Percentiles rank a stretch among this genome's conserved stretches.
Conservation (phyloP, 2,888 invertebrate genomes). For the Saturnia japonica region DNA sequence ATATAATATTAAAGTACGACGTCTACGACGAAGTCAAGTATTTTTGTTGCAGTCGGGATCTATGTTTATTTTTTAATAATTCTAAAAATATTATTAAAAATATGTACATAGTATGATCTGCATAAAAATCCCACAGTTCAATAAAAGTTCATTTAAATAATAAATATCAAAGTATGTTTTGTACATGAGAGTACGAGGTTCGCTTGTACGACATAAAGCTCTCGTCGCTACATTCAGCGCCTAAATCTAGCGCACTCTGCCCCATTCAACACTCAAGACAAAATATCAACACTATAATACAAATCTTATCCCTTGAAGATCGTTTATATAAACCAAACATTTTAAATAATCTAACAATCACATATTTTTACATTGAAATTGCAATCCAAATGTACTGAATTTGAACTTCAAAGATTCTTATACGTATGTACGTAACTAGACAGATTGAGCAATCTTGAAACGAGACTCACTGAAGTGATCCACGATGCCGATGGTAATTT, state of each 20-base stretch:
- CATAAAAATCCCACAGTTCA: too few relatives aligned
- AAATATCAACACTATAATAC: constrained; percentile 1
- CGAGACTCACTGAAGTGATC: too few relatives aligned
- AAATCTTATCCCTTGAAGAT: not conserved
- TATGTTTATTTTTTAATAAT: too few relatives aligned
- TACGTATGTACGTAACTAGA: too few relatives aligned
- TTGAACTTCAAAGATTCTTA: not conserved
- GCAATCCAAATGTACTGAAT: not conserved
- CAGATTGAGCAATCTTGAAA: too few relatives aligned
- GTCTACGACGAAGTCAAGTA: too few relatives aligned
- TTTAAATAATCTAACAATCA: not conserved
- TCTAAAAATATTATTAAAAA: too few relatives aligned
- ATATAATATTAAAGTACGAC: too few relatives aligned
- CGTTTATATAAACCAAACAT: not conserved
- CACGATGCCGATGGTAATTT: too few relatives aligned
- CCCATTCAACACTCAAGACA: constrained; percentile 3
- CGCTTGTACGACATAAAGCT: not conserved
- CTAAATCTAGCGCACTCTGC: constrained; percentile 6
- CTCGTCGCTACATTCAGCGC: constrained; percentile 11
- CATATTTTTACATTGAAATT: not conserved
- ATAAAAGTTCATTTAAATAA: too few relatives aligned
- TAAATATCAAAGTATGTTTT: not conserved
- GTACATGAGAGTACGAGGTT: not conserved
- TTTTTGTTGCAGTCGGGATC: too few relatives aligned
- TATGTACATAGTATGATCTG: too few relatives aligned